Conservation (phyloP, 2,113 vertebrate genomes). For the Plecturocebus donacophilus region DNA sequence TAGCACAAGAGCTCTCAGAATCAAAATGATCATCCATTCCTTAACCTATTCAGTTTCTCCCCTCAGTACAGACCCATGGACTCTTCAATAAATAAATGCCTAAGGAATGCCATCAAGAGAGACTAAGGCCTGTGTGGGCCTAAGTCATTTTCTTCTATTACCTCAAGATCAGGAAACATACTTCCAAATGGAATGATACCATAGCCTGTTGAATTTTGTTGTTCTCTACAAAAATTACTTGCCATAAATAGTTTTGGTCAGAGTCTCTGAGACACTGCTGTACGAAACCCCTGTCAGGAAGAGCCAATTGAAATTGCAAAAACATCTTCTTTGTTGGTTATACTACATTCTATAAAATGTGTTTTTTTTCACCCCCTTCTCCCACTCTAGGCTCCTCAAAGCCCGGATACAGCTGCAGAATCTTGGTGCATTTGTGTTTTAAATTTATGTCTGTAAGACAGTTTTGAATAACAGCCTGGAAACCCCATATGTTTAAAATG, state of each 20-base stretch:
- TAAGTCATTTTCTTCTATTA: neutral
- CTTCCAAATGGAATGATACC: conserved; percentile 14
- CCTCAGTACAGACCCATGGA: neutral
- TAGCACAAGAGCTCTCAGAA: neutral
- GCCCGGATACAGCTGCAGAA: conserved; percentile 13
- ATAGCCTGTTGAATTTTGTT: conserved; percentile 60
- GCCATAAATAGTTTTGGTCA: conserved; percentile 77
- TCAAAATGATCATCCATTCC: neutral
- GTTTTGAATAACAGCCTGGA: neutral
- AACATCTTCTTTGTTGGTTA: neutral
- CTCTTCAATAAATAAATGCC: neutral
- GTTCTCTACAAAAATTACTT: conserved; percentile 63
- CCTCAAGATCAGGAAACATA: conserved; percentile 54
- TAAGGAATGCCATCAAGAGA: neutral
- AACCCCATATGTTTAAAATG: neutral
- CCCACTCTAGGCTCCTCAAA: neutral
- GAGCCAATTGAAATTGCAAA: conserved; percentile 65
- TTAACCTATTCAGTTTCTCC: neutral
- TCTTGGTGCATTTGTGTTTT: neutral
- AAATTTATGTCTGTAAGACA: conserved; percentile 19
- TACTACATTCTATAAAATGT: conserved; percentile 43
- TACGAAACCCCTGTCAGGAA: conserved; percentile 73
- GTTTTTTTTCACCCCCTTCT: neutral
- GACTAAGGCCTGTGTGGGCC: neutral
- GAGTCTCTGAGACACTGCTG: conserved; percentile 77